Evolutionary conservation across 2,888 invertebrate genomes (phyloP), one percentile per base, ranked within the genome.

Genomic region (Agonopterix heracliana): DNA sequence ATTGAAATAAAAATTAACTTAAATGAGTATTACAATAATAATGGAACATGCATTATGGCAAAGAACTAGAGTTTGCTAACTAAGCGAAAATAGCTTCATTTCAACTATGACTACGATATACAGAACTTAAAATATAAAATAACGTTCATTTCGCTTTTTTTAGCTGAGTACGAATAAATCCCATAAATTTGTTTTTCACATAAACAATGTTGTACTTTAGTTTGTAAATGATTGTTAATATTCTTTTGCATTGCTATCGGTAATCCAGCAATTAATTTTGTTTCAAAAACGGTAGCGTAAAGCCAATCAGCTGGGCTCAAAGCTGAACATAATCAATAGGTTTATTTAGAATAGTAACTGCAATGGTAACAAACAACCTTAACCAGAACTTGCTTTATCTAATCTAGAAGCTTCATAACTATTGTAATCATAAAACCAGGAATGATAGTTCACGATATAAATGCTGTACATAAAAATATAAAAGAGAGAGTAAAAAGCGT

Each of bases 11-110:
- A 77, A 78, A 78, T 81, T 81, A 84, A 81, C 81, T 85, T 83
- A 76, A 62, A 76, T 89, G 89, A 89, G 89, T 89, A 89, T 89
- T 89, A 87, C 81, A 80, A 80, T 75, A 76, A 82, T 63, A 67
- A 86, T 87, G 89, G 89, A 89, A 89, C 89, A 86, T 89, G 89
- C 88, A 83, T 86, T 89, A 89, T 89, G 89, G 89, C 89, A 88
- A 84, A 88, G 78, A 82, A 84, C 83, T 85, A 84, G 77, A 83
- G 81, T 72, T 81, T 79, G 85, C 84, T 84, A 78, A 82, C 81
- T 81, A 83, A 84, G 86, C 85, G 80, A 78, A 78, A 81, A 84
- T 84, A 86, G 87, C 87, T 80, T 87, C 83, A 74, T 81, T 82
- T 81, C 65, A 70, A 71, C 74, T 81, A 55, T 44, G 78, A 72